Conservation (phyloP, 1,140 invertebrate species). For the Caenorhabditis inopinata region DNA sequence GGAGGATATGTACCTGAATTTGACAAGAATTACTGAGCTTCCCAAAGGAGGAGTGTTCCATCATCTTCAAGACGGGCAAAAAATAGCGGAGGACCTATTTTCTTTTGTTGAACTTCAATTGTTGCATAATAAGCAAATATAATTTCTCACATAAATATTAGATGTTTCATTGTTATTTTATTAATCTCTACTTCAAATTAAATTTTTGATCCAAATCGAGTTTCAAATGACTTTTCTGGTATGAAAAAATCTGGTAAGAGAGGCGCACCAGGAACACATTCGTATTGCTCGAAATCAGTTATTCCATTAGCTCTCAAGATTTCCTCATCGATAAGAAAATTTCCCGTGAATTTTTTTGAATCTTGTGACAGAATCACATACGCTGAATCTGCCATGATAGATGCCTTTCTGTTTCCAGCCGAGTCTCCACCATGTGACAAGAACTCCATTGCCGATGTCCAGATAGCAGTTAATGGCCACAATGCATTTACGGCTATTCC, state of each 20-base stretch:
- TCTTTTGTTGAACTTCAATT: conserved; percentile 33
- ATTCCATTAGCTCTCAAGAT: conserved; percentile 79
- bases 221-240: neutral
- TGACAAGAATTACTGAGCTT: neutral
- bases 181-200: neutral
- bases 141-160: too few relatives aligned
- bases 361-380: conserved; percentile 37
- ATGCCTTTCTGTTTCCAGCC: conserved; percentile 27
- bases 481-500: conserved; percentile 92
- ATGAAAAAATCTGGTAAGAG: conserved; percentile 29
- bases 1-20: conserved; percentile 16
- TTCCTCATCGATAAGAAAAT: conserved; percentile 92
- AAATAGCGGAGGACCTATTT: conserved; percentile 36
- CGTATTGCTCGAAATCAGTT: conserved; percentile 82
- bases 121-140: neutral
- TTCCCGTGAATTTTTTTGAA: conserved; percentile 75
- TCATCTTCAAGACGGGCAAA: conserved; percentile 7
- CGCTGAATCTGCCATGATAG: conserved; percentile 76
- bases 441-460: conserved; percentile 95
- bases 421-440: conserved; percentile 69
- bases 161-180: too few relatives aligned
- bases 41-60: conserved; percentile 25
- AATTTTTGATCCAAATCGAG: conserved; percentile 1
- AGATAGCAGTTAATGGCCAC: conserved; percentile 79
- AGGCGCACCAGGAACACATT: conserved; percentile 60